Percentiles rank a stretch among this genome's conserved stretches.
phyloP scores from a whole-genome alignment of 2,797 vertebrate species.

The Jordanella pulchra region DNA sequence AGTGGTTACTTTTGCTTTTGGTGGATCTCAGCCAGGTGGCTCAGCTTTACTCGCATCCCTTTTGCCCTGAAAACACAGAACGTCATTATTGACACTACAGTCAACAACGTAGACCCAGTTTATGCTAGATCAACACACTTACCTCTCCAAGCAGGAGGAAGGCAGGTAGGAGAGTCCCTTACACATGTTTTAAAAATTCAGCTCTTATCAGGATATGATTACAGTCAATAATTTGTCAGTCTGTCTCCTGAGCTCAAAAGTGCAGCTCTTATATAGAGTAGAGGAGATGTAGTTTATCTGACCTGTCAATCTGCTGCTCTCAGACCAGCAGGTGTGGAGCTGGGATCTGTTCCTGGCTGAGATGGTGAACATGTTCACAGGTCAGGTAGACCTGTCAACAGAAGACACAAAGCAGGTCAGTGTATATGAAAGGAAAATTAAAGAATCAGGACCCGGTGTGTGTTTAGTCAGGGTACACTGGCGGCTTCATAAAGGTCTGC shows the following conservation, averaged over 20 bases:
- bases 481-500: constrained; percentile 6
- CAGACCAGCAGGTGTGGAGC: constrained; percentile 39
- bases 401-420: constrained; percentile 13
- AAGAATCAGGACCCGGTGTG: not conserved
- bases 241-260: not conserved
- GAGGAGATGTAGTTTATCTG: constrained; percentile 31
- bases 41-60: constrained; percentile 75
- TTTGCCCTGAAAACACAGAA: constrained; percentile 76
- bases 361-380: constrained; percentile 27
- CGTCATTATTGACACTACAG: not conserved
- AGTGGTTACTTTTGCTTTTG: constrained; percentile 72
- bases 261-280: constrained; percentile 58
- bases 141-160: constrained; percentile 80
- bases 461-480: constrained; percentile 37
- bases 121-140: constrained; percentile 33
- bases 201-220: not conserved
- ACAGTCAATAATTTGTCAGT: not conserved
- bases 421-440: constrained; percentile 28
- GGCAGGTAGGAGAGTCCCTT: constrained; percentile 78
- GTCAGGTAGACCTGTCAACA: constrained; percentile 40
- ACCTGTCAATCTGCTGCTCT: constrained; percentile 23
- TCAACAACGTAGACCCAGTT: too few species aligned
- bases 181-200: constrained; percentile 65
- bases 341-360: constrained; percentile 8
- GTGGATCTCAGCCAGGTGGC: constrained; percentile 71